Conservation (phyloP, 2,113 vertebrate species). For the Strix aluco region DNA sequence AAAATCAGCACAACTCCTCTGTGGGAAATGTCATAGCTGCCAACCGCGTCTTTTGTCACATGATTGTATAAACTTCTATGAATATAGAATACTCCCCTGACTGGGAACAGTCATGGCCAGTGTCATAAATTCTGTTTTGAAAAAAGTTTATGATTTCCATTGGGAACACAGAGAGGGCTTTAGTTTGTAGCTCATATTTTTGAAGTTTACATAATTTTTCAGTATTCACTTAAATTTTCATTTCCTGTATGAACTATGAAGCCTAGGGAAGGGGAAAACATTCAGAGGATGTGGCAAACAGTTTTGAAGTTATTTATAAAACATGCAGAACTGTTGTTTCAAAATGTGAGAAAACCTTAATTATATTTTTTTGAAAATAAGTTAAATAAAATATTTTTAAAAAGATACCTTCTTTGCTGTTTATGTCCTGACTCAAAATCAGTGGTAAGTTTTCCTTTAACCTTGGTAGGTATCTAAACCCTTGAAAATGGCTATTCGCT, state of each 20-base stretch:
- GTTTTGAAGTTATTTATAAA: background rate
- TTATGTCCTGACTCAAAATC: background rate
- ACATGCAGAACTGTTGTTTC: background rate
- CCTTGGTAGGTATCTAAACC: background rate
- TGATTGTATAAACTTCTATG: background rate
- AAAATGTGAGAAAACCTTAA: background rate
- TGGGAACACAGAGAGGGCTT: background rate
- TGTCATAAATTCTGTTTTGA: background rate
- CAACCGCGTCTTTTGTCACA: background rate
- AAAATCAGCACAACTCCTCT: background rate
- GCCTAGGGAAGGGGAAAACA: background rate
- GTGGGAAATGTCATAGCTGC: background rate
- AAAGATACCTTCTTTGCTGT: background rate
- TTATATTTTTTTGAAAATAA: background rate
- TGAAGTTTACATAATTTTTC: background rate
- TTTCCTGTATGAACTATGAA: background rate
- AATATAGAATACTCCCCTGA: background rate
- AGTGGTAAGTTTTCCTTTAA: background rate
- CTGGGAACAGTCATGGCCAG: background rate
- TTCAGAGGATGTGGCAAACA: background rate
- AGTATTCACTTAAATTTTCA: background rate
- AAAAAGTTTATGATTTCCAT: background rate
- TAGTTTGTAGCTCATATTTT: background rate
- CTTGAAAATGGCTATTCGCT: background rate
- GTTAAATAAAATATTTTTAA: background rate